A percentile compares a stretch with the other conserved stretches of the same genome.
Conservation (phyloP, 37 sponge, comb jelly and placozoan genomes). For the Aphrocallistes beatrix region DNA sequence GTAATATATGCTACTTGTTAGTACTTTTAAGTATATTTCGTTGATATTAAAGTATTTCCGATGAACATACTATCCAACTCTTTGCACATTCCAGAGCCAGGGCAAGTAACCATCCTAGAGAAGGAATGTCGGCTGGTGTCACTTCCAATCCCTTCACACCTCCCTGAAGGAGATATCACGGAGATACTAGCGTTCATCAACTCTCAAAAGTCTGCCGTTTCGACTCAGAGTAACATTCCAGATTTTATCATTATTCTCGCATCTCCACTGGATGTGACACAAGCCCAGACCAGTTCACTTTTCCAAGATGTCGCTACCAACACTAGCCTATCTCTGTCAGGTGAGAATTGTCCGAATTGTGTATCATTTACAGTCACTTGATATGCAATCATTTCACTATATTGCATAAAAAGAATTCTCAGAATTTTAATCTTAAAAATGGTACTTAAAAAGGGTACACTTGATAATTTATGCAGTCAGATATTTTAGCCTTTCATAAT, state of each 20-base stretch:
- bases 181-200: not conserved
- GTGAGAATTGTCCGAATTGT: too few species aligned
- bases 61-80: not conserved
- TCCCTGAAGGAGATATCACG: not conserved
- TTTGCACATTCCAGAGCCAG: not conserved
- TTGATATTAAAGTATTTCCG: too few species aligned
- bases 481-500: too few species aligned
- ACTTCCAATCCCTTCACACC: not conserved
- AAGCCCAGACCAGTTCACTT: not conserved
- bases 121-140: slow-evolving; percentile 7
- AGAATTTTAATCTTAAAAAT: too few species aligned
- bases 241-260: not conserved
- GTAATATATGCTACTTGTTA: too few species aligned
- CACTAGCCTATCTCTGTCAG: slow-evolving; percentile 4
- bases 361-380: too few species aligned
- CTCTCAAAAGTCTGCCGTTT: not conserved
- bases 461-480: too few species aligned
- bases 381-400: too few species aligned
- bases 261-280: not conserved
- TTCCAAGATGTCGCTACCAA: not conserved
- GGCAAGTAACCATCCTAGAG: not conserved
- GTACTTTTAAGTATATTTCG: too few species aligned
- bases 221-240: not conserved
- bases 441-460: too few species aligned
- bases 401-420: too few species aligned